Conservation (phyloP, 2,888 invertebrate species). For the Trichopoda pennipes region DNA sequence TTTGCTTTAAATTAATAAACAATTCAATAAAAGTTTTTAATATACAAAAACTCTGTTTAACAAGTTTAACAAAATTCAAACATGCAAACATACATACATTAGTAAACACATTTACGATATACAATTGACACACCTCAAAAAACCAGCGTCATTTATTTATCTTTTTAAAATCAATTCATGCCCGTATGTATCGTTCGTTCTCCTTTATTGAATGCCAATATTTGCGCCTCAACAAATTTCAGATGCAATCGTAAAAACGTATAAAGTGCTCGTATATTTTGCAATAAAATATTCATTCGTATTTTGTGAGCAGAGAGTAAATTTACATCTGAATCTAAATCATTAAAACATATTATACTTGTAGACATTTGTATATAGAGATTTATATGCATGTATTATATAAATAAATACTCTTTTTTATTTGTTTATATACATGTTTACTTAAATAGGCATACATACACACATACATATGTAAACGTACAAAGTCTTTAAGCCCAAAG, state of each 20-base stretch:
- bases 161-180: background rate
- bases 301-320: constrained; percentile 8
- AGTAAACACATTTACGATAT: background rate
- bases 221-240: constrained; percentile 23
- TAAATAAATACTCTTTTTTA: constrained; percentile 8
- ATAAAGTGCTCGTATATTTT: background rate
- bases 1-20: background rate
- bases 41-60: background rate
- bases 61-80: background rate
- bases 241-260: constrained; percentile 9
- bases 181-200: constrained; percentile 19
- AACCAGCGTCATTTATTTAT: constrained; percentile 11
- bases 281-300: constrained; percentile 7
- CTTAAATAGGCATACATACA: background rate
- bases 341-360: constrained; percentile 40
- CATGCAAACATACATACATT: background rate
- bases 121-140: constrained; percentile 12
- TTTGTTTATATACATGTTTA: background rate
- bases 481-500: constrained; percentile 43
- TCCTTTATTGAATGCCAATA: constrained; percentile 31
- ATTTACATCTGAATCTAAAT: constrained; percentile 47
- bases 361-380: background rate
- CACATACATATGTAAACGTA: background rate
- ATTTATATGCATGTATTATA: constrained; percentile 20
- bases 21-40: background rate